Base-by-base conservation (phyloP, 2,113 vertebrate species). In the Rhinoptilus africanus region DNA sequence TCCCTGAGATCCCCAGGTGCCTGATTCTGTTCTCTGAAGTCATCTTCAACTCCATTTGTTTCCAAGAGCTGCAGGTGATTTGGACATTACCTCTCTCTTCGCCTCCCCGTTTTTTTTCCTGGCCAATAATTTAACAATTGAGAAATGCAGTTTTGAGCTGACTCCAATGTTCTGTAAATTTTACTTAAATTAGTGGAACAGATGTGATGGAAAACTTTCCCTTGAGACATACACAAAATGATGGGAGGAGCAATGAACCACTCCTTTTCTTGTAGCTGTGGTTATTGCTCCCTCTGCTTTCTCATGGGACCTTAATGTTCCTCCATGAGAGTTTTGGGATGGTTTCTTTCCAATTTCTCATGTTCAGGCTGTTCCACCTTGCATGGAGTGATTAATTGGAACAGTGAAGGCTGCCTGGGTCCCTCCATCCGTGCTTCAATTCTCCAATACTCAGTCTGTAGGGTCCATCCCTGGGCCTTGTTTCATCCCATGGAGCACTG, bases 391-490 rank as follows among this genome's bases (percentile, higher is more conserved):
- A 62, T 73, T 81, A 62, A 77, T 32, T 18, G 10, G 4, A 85
- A 37, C 3, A 50, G 14, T 19, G 53, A 73, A 72, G 41, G 23
- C 28, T 88, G 23, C 21, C 39, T 83, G 45, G 27, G 60, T 80
- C 30, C 10, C 27, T 53, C 32, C 50, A 37, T 16, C 39, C 68
- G 1, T 12, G n/a, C 53, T 64, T 60, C 56, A 83, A 60, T 68
- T 24, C 34, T 83, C 20, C 28, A 28, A 45, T 32, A 23, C 30
- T 83, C 10, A 16, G 22, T 23, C 54, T 80, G 26, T 14, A 32
- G 0, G 0, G 27, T 53, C 59, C 56, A 24, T 45, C 47, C 32
- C 16, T 57, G 64, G 11, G 10, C 19, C 6, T 5, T 21, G 4
- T 37, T 82, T 82, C 37, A 7, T 78, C 51, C 27, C 28, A 14